These are phyloP conservation scores for Colletes gigas DNA, from an alignment of 1,140 invertebrate species.

Conservation along the genomic window DNA sequence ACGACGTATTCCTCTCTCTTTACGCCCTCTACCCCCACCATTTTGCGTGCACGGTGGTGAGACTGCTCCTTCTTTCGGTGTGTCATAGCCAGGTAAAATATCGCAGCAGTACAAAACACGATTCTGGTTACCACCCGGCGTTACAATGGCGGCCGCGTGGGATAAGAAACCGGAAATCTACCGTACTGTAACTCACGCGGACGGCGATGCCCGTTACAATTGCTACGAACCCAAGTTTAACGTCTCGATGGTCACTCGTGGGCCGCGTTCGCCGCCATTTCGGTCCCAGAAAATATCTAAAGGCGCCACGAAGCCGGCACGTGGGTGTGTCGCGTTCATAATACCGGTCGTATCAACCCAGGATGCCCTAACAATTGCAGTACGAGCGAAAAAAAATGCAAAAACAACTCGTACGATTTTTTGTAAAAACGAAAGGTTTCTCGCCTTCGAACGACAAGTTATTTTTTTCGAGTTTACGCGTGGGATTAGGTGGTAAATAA, in stretches of 20 bases:
- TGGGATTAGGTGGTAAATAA: too few relatives aligned
- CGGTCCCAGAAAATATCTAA: neutral
- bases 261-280: constrained; percentile 19
- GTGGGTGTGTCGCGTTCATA: constrained; percentile 8
- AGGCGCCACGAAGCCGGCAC: constrained; percentile 41
- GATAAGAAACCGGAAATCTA: constrained; percentile 74
- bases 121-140: constrained; percentile 58
- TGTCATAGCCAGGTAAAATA: constrained; percentile 71
- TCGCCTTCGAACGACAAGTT: too few relatives aligned
- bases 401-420: too few relatives aligned
- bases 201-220: constrained; percentile 57
- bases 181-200: constrained; percentile 64
- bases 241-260: constrained; percentile 31
- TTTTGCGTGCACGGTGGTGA: constrained; percentile 37
- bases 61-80: constrained; percentile 38
- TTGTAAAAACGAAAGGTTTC: too few relatives aligned
- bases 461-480: too few relatives aligned
- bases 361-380: too few relatives aligned
- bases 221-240: constrained; percentile 54
- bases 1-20: constrained; percentile 49
- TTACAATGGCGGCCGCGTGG: constrained; percentile 64
- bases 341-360: neutral
- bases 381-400: too few relatives aligned
- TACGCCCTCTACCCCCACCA: neutral
- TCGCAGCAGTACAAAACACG: constrained; percentile 63